Base-by-base conservation (phyloP, 35 echinoderm and acorn worm species). In the Acanthaster planci region DNA sequence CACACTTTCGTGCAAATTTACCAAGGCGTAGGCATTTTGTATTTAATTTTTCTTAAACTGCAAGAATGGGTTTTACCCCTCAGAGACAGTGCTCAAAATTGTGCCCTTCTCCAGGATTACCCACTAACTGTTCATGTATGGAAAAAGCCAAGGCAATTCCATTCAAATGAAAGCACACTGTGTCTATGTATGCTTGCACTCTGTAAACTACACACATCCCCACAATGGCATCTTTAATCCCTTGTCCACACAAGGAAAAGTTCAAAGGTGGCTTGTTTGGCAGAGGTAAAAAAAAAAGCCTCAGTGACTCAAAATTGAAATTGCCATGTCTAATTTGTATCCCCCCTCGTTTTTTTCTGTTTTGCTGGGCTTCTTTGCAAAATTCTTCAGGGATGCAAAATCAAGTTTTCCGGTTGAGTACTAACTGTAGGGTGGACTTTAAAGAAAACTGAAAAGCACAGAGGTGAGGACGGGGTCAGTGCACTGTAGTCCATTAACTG, bases 351-450 rank as follows among this genome's bases (percentile, higher is more conserved):
- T 29, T 26, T 72, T 26, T 26, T 26, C 64, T 31, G 21, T 26
- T 34, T 35, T 14, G 64, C 64, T 47, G 12, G 42, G 42, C 12
- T 47, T 47, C 42, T 47, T 47, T 47, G 64, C 14, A 14, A 14
- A 72, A 72, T 72, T 34, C 64, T 27, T 34, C 64, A 72, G 64
- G 64, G 64, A 72, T 72, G 64, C 64, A 14, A 72, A 72, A 72
- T 72, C 19, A 14, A 72, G 64, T 72, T 72, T 72, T 72, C 64
- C 64, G 64, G 64, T 27, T 72, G 64, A 72, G 64, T 72, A 35
- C 26, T 6, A 34, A 72, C 64, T 9, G 34, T 72, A 19, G 64
- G 42, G 64, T 29, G 64, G 64, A 72, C 64, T 26, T 72, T 26
- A 72, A 72, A 26, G 42, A 47, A 47, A 47, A 47, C 4, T 4